Percentiles rank a stretch among this genome's conserved stretches.
These are phyloP conservation scores for Gerris buenoi DNA, from an alignment of 1,140 invertebrate genomes.

Conservation along the genomic window DNA sequence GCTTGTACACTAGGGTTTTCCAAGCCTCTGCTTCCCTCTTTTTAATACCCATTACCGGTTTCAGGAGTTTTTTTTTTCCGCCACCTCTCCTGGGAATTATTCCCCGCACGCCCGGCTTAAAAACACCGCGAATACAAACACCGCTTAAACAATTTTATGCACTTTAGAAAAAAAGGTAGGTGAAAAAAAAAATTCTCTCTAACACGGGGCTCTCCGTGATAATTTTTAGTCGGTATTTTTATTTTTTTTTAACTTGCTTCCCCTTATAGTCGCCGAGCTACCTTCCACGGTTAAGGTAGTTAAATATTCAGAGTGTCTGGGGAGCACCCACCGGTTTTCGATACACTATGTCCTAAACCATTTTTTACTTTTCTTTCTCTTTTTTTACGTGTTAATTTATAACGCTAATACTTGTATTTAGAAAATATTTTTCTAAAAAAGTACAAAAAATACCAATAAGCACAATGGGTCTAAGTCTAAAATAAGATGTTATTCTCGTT, in stretches of 20 bases:
- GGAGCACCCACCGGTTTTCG: background rate
- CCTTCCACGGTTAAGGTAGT: background rate
- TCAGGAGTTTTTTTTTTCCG: background rate
- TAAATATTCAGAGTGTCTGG: background rate
- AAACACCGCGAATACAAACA: slow-evolving; percentile 1
- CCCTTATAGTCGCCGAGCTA: too few relatives aligned
- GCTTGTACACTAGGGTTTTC: background rate
- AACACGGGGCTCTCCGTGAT: background rate
- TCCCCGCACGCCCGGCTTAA: background rate
- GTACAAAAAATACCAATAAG: too few relatives aligned
- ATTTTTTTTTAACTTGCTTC: too few relatives aligned
- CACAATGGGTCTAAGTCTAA: too few relatives aligned
- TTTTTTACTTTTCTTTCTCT: too few relatives aligned
- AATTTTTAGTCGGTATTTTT: background rate
- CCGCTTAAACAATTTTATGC: slow-evolving; percentile 5
- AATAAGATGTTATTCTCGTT: too few relatives aligned
- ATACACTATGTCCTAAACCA: too few relatives aligned
- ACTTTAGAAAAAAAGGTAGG: background rate
- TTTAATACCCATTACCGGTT: slow-evolving; percentile 3
- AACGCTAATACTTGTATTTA: too few relatives aligned
- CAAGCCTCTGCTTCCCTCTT: background rate
- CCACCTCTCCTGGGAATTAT: background rate
- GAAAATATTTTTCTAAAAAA: too few relatives aligned
- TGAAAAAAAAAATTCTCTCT: too few relatives aligned
- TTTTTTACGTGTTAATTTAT: too few relatives aligned